Evolutionary conservation across 2,113 vertebrate genomes (phyloP), one percentile per base, ranked within the genome.

Genomic region (Siniperca knerii): DNA sequence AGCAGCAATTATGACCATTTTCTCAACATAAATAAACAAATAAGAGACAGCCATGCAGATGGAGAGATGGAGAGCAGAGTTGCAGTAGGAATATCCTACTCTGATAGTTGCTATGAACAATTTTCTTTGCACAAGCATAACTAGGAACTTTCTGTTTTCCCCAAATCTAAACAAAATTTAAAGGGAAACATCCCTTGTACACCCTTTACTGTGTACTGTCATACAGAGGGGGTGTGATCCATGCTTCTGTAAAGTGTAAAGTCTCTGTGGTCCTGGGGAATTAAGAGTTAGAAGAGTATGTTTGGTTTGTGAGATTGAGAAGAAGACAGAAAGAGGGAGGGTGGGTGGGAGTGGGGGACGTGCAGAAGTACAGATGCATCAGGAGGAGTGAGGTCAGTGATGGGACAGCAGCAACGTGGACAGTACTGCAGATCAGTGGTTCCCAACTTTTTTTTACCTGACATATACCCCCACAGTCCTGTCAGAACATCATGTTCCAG

Each of bases 1-100:
- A 55, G 77, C 64, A 20, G 77, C 79, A 92, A 94, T 95, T 93
- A 91, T 75, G 87, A 79, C n/a, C 37, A 91, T 91, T 93, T 93
- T 50, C 18, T 57, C 42, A 60, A 73, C 64, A 75, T 92, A 94
- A 94, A 93, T 89, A 94, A 82, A 75, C 58, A 87, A 75, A 84
- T 72, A 50, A 87, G 77, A 81, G 44, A 75, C 57, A 75, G 74
- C 79, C n/a, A 61, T 33, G 50, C 44, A 65, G 90, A 92, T 84
- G 70, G 54, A 50, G 18, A 75, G 81, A 29, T 74, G n/a, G 15
- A 60, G 77, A 79, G 66, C 21, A 58, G 65, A 89, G 75, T 69
- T 67, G 0, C 20, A 44, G 60, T 15, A 11, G 58, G 35, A 64
- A n/a, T 48, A 52, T 77, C 40, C 71, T 37, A 75, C 48, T 75